These are phyloP conservation scores for Cygnus buccinator DNA, from an alignment of 2,113 vertebrate species.

Conservation along the genomic window DNA sequence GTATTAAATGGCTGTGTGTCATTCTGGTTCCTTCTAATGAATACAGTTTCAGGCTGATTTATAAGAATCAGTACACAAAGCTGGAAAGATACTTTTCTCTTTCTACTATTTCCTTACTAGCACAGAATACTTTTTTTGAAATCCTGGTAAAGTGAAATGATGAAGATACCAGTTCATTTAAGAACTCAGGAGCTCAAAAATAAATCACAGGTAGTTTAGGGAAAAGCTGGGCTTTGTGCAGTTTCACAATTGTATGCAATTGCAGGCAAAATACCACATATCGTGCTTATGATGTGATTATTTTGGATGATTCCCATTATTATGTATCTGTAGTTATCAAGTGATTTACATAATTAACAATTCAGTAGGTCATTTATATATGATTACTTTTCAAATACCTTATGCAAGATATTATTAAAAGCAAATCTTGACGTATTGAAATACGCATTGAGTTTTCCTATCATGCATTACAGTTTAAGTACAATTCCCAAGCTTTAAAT, in stretches of 20 bases:
- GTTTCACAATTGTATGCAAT: neutral
- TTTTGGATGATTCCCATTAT: conserved; percentile 25
- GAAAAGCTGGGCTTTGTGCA: neutral
- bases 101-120: neutral
- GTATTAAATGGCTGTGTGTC: conserved; percentile 64
- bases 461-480: neutral
- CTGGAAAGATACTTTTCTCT: neutral
- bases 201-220: neutral
- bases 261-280: neutral
- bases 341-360: conserved; percentile 42
- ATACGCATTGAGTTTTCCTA: neutral
- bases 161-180: neutral
- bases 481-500: neutral
- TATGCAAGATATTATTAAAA: conserved; percentile 19
- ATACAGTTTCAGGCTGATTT: neutral
- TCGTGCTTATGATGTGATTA: neutral
- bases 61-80: neutral
- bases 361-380: conserved; percentile 21
- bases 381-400: conserved; percentile 13
- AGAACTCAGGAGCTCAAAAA: neutral
- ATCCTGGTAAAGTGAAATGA: neutral
- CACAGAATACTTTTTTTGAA: neutral
- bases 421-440: neutral
- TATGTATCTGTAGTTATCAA: conserved; percentile 5
- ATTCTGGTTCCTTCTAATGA: neutral